A percentile compares a stretch with the other conserved stretches of the same genome.
phyloP scores from a whole-genome alignment of 2,113 vertebrate genomes.

The Calonectris borealis region DNA sequence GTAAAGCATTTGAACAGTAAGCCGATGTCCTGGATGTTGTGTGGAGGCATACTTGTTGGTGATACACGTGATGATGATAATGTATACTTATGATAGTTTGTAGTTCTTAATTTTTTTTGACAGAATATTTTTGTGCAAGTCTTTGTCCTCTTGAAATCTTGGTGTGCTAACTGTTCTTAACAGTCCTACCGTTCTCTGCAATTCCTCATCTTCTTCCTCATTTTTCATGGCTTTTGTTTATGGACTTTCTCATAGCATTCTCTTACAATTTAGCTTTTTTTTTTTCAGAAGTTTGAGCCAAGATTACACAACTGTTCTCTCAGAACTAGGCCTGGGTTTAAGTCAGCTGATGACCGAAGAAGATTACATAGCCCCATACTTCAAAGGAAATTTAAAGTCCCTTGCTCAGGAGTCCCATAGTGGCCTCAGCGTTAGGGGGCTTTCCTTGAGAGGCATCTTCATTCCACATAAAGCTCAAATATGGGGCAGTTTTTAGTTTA shows the following conservation, averaged over 20 bases:
- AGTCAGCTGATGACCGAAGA: background rate
- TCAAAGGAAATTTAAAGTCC: background rate
- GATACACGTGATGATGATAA: background rate
- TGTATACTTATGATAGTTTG: background rate
- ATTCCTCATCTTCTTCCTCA: background rate
- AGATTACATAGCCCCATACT: background rate
- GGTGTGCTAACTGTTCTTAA: background rate
- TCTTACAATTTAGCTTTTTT: background rate
- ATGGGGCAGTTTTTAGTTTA: background rate
- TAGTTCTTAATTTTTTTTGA: background rate
- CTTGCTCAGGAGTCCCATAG: background rate
- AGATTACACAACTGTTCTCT: background rate
- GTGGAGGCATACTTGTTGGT: background rate
- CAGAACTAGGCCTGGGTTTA: background rate
- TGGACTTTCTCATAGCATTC: background rate
- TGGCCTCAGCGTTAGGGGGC: background rate
- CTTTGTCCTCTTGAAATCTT: background rate
- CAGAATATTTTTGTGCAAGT: background rate
- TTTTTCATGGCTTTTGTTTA: background rate
- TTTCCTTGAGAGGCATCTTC: background rate
- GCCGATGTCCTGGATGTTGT: background rate
- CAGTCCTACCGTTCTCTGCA: background rate
- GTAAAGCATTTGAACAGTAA: conserved; percentile 5
- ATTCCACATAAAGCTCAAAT: background rate
- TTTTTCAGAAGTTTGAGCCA: background rate